Percentiles rank a stretch among this genome's conserved stretches.
Evolutionary conservation across 1,140 invertebrate genomes (phyloP).

Genomic region (Dysdera silvatica): DNA sequence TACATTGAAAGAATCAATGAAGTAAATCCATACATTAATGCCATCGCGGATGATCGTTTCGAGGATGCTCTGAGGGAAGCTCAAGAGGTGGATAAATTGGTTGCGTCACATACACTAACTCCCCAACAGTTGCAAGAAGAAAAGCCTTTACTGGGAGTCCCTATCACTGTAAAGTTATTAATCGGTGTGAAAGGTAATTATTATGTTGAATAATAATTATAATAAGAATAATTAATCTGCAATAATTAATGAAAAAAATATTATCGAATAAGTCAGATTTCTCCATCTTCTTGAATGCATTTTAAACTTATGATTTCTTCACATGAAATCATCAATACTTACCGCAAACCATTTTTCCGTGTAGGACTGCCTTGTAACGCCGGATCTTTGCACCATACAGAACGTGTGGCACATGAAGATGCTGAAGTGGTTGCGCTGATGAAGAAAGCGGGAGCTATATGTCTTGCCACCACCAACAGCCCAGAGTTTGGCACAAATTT

Average conservation of each 20-base stretch:
- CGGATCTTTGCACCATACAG: slow-evolving; percentile 36
- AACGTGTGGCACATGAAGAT: slow-evolving; percentile 55
- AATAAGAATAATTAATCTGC: too few species aligned
- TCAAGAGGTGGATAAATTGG: slow-evolving; percentile 34
- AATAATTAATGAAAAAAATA: too few species aligned
- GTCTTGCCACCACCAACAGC: slow-evolving; percentile 67
- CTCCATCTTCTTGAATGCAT: too few species aligned
- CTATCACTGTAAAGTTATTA: slow-evolving; percentile 30
- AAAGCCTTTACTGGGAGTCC: slow-evolving; percentile 34
- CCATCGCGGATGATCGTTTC: slow-evolving; percentile 37
- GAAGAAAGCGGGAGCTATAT: slow-evolving; percentile 64
- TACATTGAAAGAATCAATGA: slow-evolving; percentile 37
- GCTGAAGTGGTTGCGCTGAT: slow-evolving; percentile 57
- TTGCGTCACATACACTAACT: slow-evolving; percentile 28
- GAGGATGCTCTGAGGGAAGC: slow-evolving; percentile 38
- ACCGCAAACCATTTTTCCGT: too few species aligned
- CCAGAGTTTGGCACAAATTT: slow-evolving; percentile 75
- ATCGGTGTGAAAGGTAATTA: slow-evolving; percentile 31
- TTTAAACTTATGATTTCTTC: too few species aligned
- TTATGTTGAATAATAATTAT: too few species aligned
- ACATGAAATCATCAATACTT: too few species aligned
- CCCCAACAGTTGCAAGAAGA: slow-evolving; percentile 16
- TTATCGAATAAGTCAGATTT: too few species aligned
- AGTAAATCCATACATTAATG: slow-evolving; percentile 39
- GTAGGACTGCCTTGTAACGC: slow-evolving; percentile 54